phyloP scores from a whole-genome alignment of 2,113 vertebrate species.

The Microcebus ravelobensis region DNA sequence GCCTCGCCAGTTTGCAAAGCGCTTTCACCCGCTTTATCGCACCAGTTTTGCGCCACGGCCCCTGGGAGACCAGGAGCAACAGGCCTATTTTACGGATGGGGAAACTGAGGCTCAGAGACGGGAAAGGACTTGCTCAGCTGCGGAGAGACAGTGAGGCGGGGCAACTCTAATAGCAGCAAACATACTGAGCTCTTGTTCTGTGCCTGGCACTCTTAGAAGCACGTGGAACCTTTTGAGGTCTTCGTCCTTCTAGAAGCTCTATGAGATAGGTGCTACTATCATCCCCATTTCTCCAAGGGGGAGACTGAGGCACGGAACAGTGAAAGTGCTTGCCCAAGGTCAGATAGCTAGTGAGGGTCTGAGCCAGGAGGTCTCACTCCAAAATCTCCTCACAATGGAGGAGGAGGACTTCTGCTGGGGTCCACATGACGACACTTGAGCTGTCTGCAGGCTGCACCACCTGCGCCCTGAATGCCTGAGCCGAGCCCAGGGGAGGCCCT shows the following conservation, averaged over 20 bases:
- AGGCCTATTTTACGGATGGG: not conserved
- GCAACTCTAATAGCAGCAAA: fast-evolving
- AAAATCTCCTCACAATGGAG: not conserved
- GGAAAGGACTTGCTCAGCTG: fast-evolving
- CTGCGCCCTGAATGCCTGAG: fast-evolving
- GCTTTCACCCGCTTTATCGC: not conserved
- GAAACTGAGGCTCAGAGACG: not conserved
- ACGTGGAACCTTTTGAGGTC: too few relatives aligned
- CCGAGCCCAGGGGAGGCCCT: fast-evolving
- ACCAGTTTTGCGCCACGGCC: not conserved
- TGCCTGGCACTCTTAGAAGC: fast-evolving
- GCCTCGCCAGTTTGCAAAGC: not conserved
- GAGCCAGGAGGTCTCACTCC: not conserved
- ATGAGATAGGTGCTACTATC: not conserved
- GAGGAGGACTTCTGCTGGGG: fast-evolving
- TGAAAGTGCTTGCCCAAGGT: not conserved
- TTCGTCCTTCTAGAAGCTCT: not conserved
- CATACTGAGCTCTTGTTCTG: fast-evolving
- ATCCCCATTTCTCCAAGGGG: not conserved
- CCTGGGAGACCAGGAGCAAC: not conserved
- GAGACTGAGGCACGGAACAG: not conserved
- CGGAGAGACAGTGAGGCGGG: fast-evolving
- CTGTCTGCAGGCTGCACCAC: not conserved
- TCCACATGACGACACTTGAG: fast-evolving
- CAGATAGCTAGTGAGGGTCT: not conserved